Evolutionary conservation across 2,888 invertebrate genomes (phyloP), one percentile per base, ranked within the genome.

Genomic region (Drosophila kuntzei): DNA sequence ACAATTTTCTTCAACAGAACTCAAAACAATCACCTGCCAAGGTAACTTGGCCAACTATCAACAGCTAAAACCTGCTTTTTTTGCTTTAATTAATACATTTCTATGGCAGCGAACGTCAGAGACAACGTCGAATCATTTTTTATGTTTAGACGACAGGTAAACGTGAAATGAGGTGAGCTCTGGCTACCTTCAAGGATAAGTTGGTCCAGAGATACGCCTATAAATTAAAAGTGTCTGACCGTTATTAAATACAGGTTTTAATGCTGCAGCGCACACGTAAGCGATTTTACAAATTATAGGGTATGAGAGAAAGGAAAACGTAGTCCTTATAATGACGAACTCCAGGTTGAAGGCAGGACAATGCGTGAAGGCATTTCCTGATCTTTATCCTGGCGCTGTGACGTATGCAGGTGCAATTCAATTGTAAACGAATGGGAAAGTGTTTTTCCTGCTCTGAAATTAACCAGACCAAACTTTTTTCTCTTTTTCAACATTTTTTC

Each of bases 11-110:
- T 54, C 29, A 60, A 18, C 43, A 55, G 49, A 60, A 37, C 53
- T 49, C 27, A 22, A 50, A 49, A 58, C 54, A 62, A 62, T 71
- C 79, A 73, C 44, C 69, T 86, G 76, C 49, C 44, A 41, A 60
- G 20, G 37, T 53, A 47, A 20, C 53, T 54, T 34, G 18, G 9
- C 43, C 39, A 18, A 54, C 18, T 46, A 50, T 41, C 49, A 47
- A 29, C 29, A 29, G 39, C 39, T 29, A 27, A 29, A 73, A 67
- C 66, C 49, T 50, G 58, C 59, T 29, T 20, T 43, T 46, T 69
- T 63, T 32, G 66, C 60, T 71, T 81, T 87, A 85, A 85, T 89
- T 88, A 85, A 89, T 89, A 81, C 73, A 86, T 89, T 88, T 78
- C 59, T 50, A 58, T 20, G 61, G 22, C 43, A 18, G 43, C 14